phyloP scores from a whole-genome alignment of 2,797 vertebrate species.

The Girardinus metallicus region DNA sequence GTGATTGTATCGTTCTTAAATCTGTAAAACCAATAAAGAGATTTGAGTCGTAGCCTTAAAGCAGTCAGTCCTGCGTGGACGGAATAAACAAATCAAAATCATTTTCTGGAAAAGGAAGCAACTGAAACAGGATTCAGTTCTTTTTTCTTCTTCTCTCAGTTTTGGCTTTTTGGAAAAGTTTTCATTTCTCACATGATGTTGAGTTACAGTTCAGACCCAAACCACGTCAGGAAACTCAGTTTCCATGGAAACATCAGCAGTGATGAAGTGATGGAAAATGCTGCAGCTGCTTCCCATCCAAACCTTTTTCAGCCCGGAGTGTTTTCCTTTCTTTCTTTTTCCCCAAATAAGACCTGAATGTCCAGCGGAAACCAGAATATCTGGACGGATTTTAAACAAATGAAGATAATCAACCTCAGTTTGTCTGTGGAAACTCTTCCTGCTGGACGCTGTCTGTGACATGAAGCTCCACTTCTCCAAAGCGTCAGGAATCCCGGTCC shows the following conservation, averaged over 20 bases:
- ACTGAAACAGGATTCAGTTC: not conserved
- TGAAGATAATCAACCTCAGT: not conserved
- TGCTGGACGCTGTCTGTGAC: not conserved
- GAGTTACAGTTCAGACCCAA: too few relatives aligned
- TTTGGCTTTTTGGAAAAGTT: too few relatives aligned
- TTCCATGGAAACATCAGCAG: not conserved
- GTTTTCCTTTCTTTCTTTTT: not conserved
- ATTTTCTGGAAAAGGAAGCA: too few relatives aligned
- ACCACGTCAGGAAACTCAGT: too few relatives aligned
- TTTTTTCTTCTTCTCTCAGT: not conserved
- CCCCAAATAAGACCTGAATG: not conserved
- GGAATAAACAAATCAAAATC: too few relatives aligned
- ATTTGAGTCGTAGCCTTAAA: not conserved
- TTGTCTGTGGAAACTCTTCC: not conserved
- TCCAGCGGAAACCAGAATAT: not conserved
- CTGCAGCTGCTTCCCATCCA: not conserved
- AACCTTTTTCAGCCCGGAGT: not conserved
- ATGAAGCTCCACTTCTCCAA: too few relatives aligned
- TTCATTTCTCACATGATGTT: not conserved
- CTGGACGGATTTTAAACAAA: not conserved
- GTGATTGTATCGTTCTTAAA: too few relatives aligned
- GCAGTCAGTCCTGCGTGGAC: too few relatives aligned
- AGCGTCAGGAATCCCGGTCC: not conserved
- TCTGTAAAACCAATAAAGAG: too few relatives aligned
- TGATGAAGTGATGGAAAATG: not conserved